Conservation (phyloP, 2,113 vertebrate species). For the Upupa epops region DNA sequence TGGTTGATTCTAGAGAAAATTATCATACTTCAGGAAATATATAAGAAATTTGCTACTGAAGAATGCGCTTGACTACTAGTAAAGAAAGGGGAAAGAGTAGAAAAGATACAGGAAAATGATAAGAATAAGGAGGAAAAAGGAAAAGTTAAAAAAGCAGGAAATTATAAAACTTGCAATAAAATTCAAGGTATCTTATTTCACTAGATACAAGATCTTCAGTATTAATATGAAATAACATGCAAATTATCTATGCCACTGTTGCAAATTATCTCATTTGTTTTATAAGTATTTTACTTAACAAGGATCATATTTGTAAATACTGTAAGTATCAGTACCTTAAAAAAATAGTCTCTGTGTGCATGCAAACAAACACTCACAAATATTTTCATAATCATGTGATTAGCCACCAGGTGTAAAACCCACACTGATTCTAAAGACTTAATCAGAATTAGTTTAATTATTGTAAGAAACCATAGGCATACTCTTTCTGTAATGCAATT, state of each 20-base stretch:
- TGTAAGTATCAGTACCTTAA: neutral
- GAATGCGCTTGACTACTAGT: neutral
- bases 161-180: neutral
- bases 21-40: neutral
- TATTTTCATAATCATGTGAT: neutral
- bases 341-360: neutral
- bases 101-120: neutral
- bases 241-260: neutral
- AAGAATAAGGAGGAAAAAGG: neutral
- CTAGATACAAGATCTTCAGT: neutral
- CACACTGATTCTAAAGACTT: slow-evolving; percentile 16
- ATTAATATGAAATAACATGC: neutral
- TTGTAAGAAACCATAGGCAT: neutral
- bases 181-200: neutral
- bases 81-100: neutral
- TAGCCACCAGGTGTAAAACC: slow-evolving; percentile 24
- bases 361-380: neutral
- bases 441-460: slow-evolving; percentile 5
- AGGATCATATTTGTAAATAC: neutral
- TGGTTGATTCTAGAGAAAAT: neutral
- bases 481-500: slow-evolving; percentile 19
- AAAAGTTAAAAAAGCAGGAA: neutral
- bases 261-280: neutral
- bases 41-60: neutral
- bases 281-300: neutral